Evolutionary conservation across 1,140 invertebrate species (phyloP).

Genomic region (Drosophila paulistorum): DNA sequence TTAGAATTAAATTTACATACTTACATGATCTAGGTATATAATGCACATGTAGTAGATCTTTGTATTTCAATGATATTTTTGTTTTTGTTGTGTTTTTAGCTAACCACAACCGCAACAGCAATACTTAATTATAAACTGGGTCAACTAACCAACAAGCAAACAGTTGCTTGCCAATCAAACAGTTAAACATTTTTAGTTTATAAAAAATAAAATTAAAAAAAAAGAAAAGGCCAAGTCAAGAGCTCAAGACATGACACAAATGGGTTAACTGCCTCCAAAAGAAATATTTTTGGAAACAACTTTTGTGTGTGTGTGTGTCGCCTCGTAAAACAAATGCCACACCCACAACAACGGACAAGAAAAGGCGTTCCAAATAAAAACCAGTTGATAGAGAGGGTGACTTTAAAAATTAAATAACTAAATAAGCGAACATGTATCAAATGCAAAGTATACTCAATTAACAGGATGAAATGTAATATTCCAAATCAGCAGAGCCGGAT

Average conservation of each 20-base stretch:
- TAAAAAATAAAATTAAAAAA: neutral
- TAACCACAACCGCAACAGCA: constrained; percentile 8
- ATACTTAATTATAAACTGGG: constrained; percentile 12
- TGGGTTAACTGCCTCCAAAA: constrained; percentile 8
- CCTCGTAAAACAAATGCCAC: neutral
- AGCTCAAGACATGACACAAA: constrained; percentile 12
- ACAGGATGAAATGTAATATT: no score
- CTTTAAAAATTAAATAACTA: neutral
- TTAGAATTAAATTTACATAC: no score
- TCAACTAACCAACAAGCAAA: neutral
- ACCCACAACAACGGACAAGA: neutral
- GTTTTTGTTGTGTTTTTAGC: neutral
- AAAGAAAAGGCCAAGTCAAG: neutral
- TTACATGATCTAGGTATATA: no score
- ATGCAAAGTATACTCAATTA: no score
- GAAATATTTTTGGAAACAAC: neutral
- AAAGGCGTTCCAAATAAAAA: neutral
- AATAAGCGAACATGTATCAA: no score
- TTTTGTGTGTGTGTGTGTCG: neutral
- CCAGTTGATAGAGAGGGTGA: neutral
- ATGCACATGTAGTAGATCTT: no score
- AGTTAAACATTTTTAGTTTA: neutral
- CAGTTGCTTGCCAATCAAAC: constrained; percentile 1
- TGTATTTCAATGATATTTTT: no score
- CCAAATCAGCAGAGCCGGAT: no score